A percentile compares a stretch with the other conserved stretches of the same genome.
Conservation (phyloP, 2,797 vertebrate genomes). For the Botia almorhae region DNA sequence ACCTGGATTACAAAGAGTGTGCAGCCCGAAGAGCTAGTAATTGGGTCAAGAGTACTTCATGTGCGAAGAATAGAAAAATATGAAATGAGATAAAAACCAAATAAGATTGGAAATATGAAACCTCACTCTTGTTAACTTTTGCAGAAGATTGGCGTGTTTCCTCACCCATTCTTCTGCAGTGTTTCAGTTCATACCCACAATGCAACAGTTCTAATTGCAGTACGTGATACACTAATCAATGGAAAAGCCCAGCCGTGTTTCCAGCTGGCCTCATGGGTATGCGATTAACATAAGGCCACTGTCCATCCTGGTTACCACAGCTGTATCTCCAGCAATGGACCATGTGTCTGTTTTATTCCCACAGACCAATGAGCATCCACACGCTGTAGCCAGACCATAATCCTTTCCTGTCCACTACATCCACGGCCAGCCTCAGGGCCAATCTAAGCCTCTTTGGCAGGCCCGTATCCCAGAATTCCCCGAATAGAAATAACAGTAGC, state of each 20-base stretch:
- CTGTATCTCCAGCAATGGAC: conserved; percentile 35
- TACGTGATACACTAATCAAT: background rate
- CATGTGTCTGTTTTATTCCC: conserved; percentile 38
- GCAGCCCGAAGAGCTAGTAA: conserved; percentile 71
- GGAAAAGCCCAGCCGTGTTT: conserved; percentile 5
- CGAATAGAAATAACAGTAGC: conserved; percentile 52
- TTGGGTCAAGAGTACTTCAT: conserved; percentile 70
- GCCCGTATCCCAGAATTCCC: conserved; percentile 39
- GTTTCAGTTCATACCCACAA: conserved; percentile 5
- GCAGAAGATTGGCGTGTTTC: conserved; percentile 19
- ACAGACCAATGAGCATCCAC: conserved; percentile 8
- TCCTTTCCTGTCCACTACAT: conserved; percentile 40
- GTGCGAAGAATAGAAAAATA: conserved; percentile 39
- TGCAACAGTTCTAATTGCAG: background rate
- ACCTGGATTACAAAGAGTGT: conserved; percentile 62
- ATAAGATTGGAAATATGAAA: conserved; percentile 45
- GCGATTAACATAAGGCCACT: conserved; percentile 64
- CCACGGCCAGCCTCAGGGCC: conserved; percentile 30
- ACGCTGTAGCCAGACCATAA: conserved; percentile 13
- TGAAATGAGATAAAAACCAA: conserved; percentile 34
- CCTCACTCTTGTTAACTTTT: conserved; percentile 35
- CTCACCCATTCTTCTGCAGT: background rate
- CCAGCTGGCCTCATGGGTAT: conserved; percentile 40
- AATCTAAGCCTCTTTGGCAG: conserved; percentile 44
- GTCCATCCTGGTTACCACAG: conserved; percentile 61